Percentiles rank a stretch among this genome's conserved stretches.
These are phyloP conservation scores for Nilaparvata lugens DNA, from an alignment of 1,140 invertebrate genomes.

Conservation along the genomic window DNA sequence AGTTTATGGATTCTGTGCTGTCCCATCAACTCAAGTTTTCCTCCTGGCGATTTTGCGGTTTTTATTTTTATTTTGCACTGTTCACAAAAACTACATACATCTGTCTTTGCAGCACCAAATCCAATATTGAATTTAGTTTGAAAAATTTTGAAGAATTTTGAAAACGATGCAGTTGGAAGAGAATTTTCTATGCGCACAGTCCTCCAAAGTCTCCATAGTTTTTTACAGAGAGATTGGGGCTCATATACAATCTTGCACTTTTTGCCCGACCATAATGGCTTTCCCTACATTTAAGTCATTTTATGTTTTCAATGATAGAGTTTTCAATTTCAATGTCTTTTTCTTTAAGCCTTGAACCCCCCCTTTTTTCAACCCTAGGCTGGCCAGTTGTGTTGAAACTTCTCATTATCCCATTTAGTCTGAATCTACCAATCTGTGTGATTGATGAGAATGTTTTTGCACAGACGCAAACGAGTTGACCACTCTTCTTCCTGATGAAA, in stretches of 20 bases:
- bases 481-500: constrained; percentile 8
- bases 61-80: constrained; percentile 1
- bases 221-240: constrained; percentile 4
- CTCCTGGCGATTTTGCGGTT: neutral
- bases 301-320: neutral
- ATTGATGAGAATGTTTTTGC: constrained; percentile 7
- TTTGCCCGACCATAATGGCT: constrained; percentile 10
- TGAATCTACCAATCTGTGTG: neutral
- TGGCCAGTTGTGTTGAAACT: neutral
- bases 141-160: constrained; percentile 6
- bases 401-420: constrained; percentile 2
- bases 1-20: too few relatives aligned
- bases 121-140: constrained; percentile 6
- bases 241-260: constrained; percentile 2
- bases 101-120: constrained; percentile 7
- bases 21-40: too few relatives aligned
- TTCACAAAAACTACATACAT: constrained; percentile 7
- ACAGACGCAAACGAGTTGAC: constrained; percentile 1
- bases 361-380: constrained; percentile 1
- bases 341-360: neutral
- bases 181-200: neutral
- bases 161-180: neutral
- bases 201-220: constrained; percentile 8
- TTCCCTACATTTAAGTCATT: neutral
- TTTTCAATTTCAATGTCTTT: neutral